Evolutionary conservation across 2,888 invertebrate species (phyloP).

Genomic region (Ectobius pallidus): DNA sequence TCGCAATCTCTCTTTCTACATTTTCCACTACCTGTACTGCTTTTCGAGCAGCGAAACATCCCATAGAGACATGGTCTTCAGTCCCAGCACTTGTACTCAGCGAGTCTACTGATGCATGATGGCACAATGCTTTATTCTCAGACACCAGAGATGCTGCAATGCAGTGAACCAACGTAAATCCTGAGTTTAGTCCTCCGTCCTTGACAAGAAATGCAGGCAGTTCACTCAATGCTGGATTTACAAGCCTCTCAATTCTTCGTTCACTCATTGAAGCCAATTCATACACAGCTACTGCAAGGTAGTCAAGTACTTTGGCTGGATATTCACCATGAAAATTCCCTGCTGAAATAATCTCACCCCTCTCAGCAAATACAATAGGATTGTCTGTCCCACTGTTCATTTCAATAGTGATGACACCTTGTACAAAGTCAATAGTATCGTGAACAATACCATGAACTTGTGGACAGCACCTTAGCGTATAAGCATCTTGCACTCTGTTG

Average conservation of each 20-base stretch:
- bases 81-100: conserved; percentile 69
- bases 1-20: conserved; percentile 65
- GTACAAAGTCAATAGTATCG: conserved; percentile 68
- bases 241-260: conserved; percentile 65
- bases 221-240: conserved; percentile 67
- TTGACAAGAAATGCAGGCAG: conserved; percentile 68
- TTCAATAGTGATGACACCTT: conserved; percentile 63
- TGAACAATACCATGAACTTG: conserved; percentile 69
- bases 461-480: conserved; percentile 69
- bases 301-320: conserved; percentile 69
- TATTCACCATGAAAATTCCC: conserved; percentile 76
- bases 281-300: conserved; percentile 67
- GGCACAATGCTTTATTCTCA: conserved; percentile 71
- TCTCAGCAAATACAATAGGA: conserved; percentile 63
- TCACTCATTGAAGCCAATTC: conserved; percentile 71
- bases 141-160: conserved; percentile 70
- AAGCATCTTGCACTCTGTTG: conserved; percentile 69
- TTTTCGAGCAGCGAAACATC: conserved; percentile 69
- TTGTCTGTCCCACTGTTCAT: conserved; percentile 73
- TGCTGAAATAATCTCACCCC: conserved; percentile 67
- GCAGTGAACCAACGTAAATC: conserved; percentile 72
- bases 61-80: conserved; percentile 75
- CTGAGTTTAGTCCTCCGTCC: conserved; percentile 71
- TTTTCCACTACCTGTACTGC: conserved; percentile 62
- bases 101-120: conserved; percentile 70